These are phyloP conservation scores for Spodoptera picta DNA, from an alignment of 2,888 invertebrate genomes.

Conservation along the genomic window DNA sequence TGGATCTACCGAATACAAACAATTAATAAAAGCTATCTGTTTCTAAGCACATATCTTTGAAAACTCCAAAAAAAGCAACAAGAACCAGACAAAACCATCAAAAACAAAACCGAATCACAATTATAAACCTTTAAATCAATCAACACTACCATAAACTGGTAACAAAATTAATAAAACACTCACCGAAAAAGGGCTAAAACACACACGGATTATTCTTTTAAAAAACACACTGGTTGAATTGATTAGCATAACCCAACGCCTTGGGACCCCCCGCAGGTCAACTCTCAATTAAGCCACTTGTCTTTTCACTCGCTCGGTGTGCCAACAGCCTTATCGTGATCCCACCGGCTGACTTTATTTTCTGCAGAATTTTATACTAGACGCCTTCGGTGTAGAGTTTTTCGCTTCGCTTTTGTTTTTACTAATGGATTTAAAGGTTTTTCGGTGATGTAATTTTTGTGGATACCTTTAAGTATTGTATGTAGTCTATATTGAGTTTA, in stretches of 20 bases:
- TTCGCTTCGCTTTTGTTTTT: constrained; percentile 48
- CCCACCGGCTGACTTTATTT: constrained; percentile 76
- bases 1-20: too few relatives aligned
- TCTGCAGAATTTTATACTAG: constrained; percentile 75
- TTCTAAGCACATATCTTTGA: too few relatives aligned
- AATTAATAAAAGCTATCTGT: too few relatives aligned
- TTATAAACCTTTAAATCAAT: constrained; percentile 47
- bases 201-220: constrained; percentile 80
- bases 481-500: not conserved
- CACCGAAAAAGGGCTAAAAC: constrained; percentile 58
- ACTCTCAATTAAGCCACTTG: constrained; percentile 87
- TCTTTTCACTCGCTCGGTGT: constrained; percentile 82
- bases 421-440: constrained; percentile 39
- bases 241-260: constrained; percentile 87
- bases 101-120: constrained; percentile 11
- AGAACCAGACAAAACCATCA: constrained; percentile 1
- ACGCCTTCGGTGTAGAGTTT: constrained; percentile 52
- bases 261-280: constrained; percentile 81
- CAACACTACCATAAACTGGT: constrained; percentile 55
- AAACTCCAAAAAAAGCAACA: constrained; percentile 3
- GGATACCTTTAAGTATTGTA: too few relatives aligned
- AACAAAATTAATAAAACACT: constrained; percentile 57
- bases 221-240: constrained; percentile 84
- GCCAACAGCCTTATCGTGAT: constrained; percentile 82
- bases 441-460: constrained; percentile 10